A percentile compares a stretch with the other conserved stretches of the same genome.
These are phyloP conservation scores for Siderastrea radians DNA, from an alignment of 92 coral and sea anemone genomes.

Conservation along the genomic window DNA sequence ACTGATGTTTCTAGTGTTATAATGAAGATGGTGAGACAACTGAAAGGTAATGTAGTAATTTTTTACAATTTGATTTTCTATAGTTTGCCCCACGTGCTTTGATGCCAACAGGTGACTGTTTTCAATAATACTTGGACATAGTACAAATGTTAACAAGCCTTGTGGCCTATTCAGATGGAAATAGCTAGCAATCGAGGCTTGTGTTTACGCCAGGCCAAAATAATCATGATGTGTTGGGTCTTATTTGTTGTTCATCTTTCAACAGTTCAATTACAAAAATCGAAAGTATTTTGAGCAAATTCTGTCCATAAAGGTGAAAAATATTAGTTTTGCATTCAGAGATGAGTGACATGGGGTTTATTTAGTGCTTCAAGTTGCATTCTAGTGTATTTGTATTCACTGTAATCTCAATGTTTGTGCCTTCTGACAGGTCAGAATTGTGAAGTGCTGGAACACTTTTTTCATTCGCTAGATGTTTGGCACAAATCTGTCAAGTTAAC, in stretches of 20 bases:
- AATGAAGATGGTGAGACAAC: conserved; percentile 63
- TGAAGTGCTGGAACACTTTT: conserved; percentile 18
- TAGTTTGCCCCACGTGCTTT: conserved; percentile 19
- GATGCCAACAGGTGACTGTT: conserved; percentile 16
- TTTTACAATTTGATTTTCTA: conserved; percentile 14
- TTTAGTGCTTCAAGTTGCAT: too few species aligned
- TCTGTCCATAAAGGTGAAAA: background rate
- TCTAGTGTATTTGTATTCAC: too few species aligned
- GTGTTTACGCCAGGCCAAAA: conserved; percentile 1
- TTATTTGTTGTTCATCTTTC: conserved; percentile 17
- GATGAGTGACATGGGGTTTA: too few species aligned
- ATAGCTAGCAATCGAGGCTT: background rate
- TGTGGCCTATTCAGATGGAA: conserved; percentile 4
- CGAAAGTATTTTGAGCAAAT: background rate
- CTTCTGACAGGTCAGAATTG: conserved; percentile 6
- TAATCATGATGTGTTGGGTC: background rate
- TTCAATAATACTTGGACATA: conserved; percentile 20
- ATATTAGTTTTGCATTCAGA: too few species aligned
- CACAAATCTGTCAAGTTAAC: background rate
- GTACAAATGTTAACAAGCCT: conserved; percentile 40
- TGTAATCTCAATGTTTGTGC: too few species aligned
- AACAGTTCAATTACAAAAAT: background rate
- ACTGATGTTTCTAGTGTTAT: conserved; percentile 57
- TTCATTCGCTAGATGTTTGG: conserved; percentile 27
- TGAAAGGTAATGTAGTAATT: conserved; percentile 52